Conservation (phyloP, 2,888 invertebrate species). For the Mesorhabditis sp. region DNA sequence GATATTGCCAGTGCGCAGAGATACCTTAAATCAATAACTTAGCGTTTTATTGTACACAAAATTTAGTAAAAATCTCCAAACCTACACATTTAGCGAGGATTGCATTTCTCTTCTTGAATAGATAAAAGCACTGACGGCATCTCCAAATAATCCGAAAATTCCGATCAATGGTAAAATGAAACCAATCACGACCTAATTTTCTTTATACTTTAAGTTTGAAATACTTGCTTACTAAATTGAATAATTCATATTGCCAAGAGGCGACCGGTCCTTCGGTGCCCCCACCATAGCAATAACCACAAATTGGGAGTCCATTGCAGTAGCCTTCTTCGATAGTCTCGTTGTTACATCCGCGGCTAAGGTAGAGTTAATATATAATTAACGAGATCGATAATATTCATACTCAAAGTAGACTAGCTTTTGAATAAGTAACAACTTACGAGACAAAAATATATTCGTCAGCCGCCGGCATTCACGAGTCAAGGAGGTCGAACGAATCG, state of each 20-base stretch:
- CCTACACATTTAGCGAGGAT: constrained; percentile 50
- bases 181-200: constrained; percentile 46
- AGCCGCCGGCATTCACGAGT: too few relatives aligned
- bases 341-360: too few relatives aligned
- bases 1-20: constrained; percentile 50
- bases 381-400: too few relatives aligned
- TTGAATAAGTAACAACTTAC: too few relatives aligned
- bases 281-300: constrained; percentile 49
- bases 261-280: constrained; percentile 30
- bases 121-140: constrained; percentile 48
- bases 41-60: background rate
- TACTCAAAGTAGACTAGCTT: too few relatives aligned
- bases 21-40: constrained; percentile 24
- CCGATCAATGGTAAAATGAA: constrained; percentile 52
- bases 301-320: constrained; percentile 42
- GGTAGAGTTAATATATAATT: too few relatives aligned
- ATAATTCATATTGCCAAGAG: constrained; percentile 40
- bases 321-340: constrained; percentile 14
- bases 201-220: constrained; percentile 13
- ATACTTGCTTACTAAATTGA: constrained; percentile 37
- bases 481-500: too few relatives aligned
- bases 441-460: too few relatives aligned
- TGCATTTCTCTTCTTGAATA: constrained; percentile 50
- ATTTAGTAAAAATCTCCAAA: background rate
- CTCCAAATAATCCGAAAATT: constrained; percentile 49